These are phyloP conservation scores for Ceratina calcarata DNA, from an alignment of 1,140 invertebrate genomes.

Conservation along the genomic window DNA sequence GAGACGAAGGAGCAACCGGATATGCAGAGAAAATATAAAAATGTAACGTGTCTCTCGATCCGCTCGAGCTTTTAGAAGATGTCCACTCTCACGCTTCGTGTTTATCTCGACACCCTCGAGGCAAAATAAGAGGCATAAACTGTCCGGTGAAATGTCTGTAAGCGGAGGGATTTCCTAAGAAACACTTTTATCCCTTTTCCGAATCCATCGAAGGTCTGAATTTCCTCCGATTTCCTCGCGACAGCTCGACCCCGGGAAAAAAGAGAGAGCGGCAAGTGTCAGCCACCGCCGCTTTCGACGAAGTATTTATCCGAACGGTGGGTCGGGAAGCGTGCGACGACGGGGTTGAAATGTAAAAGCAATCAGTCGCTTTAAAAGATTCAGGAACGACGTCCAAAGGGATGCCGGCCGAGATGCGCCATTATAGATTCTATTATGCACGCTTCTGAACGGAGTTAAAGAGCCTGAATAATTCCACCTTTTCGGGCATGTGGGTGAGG, in stretches of 20 bases:
- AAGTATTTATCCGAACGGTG: conserved; percentile 42
- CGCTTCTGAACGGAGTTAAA: conserved; percentile 34
- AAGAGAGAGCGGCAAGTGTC: conserved; percentile 21
- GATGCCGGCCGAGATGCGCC: conserved; percentile 36
- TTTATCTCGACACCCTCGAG: too few relatives aligned
- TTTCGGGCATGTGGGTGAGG: conserved; percentile 2
- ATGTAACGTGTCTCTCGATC: not conserved
- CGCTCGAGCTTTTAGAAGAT: not conserved
- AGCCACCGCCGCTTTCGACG: conserved; percentile 38
- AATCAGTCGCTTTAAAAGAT: conserved; percentile 50
- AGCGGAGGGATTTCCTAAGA: conserved; percentile 25
- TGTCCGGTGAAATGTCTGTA: not conserved
- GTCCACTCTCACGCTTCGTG: too few relatives aligned
- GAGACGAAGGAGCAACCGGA: too few relatives aligned
- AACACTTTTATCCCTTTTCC: conserved; percentile 27
- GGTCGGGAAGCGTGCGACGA: conserved; percentile 10
- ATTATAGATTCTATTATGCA: conserved; percentile 52
- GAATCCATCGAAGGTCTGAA: conserved; percentile 32
- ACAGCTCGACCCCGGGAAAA: not conserved
- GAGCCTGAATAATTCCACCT: conserved; percentile 40
- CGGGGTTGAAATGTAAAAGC: conserved; percentile 43
- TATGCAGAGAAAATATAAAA: not conserved
- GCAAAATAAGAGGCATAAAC: not conserved
- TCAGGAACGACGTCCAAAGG: conserved; percentile 43
- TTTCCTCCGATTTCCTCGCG: conserved; percentile 31